A percentile compares a stretch with the other conserved stretches of the same genome.
Evolutionary conservation across 2,797 vertebrate genomes (phyloP).

Genomic region (Crenichthys baileyi): DNA sequence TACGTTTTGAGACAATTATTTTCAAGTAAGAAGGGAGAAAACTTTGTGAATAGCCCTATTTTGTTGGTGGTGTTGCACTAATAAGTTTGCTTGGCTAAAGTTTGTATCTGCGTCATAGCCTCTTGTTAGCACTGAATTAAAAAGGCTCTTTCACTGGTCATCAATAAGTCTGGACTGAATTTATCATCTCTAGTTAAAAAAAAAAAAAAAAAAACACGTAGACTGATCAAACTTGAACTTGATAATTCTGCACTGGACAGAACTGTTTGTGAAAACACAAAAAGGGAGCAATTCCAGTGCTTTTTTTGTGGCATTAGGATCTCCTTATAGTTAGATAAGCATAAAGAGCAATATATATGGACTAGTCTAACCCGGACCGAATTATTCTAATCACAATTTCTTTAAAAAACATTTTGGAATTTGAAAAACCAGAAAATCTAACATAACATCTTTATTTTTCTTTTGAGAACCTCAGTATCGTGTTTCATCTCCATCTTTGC

Average conservation of each 20-base stretch:
- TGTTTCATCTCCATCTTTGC: neutral
- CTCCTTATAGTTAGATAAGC: neutral
- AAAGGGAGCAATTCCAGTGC: neutral
- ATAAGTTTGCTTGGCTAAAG: neutral
- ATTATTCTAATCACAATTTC: neutral
- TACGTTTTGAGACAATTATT: neutral
- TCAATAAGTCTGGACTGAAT: neutral
- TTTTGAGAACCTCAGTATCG: neutral
- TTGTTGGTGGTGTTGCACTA: neutral
- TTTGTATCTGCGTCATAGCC: neutral
- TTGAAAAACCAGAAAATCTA: neutral
- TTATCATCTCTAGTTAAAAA: neutral
- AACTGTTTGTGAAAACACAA: neutral
- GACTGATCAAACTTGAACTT: neutral
- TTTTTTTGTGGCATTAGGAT: neutral
- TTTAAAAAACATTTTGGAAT: neutral
- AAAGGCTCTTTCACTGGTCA: neutral
- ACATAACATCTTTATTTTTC: neutral
- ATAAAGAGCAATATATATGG: neutral
- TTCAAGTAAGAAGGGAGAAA: neutral
- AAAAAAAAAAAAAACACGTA: neutral
- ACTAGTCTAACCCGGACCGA: neutral
- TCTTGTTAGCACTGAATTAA: neutral
- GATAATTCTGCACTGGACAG: neutral
- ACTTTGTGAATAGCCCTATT: neutral